Evolutionary conservation across 2,797 vertebrate species (phyloP), one percentile per base, ranked within the genome.

Genomic region (Toxotes lorentzi): DNA sequence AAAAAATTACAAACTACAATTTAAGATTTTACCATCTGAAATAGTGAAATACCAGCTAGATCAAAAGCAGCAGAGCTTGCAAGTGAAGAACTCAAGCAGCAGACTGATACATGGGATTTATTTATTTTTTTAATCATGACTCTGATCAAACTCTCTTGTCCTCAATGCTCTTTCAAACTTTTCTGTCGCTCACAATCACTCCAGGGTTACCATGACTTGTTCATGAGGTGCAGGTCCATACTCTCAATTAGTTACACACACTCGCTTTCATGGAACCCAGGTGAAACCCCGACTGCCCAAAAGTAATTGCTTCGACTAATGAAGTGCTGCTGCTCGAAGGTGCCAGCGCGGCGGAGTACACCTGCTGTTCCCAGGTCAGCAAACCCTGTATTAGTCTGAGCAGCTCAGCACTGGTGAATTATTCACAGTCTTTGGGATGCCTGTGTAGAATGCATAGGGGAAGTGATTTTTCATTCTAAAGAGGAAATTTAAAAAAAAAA

Each of bases 301-400:
- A 91, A 91, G 89, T 93, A 93, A 94, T 93, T 91, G 92, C 86
- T 84, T 85, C 16, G 35, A 77, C 90, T 93, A 92, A 94, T 93
- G 85, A 94, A 90, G 89, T 91, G 90, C 81, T 85, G 86, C 89
- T 11, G 88, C 88, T 89, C 34, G 66, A 85, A 92, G 83, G 83
- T 79, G 82, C 82, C 83, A 60, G 68, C 43, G 8, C 58, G 14
- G 41, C 23, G 67, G 82, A 89, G 75, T 80, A 72, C 74, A 81
- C 83, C 81, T 74, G 86, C 89, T 78, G 78, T 86, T 91, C 90
- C 82, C 89, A 83, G 88, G 89, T 91, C 92, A 90, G 84, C 85
- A 83, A 86, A 83, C 79, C 77, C 48, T 32, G 84, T 34, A 72
- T 87, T 79, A 72, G 78, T 78, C 76, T 35, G 24, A 81, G 59